Conservation (phyloP, 2,113 vertebrate species). For the Prunella himalayana region DNA sequence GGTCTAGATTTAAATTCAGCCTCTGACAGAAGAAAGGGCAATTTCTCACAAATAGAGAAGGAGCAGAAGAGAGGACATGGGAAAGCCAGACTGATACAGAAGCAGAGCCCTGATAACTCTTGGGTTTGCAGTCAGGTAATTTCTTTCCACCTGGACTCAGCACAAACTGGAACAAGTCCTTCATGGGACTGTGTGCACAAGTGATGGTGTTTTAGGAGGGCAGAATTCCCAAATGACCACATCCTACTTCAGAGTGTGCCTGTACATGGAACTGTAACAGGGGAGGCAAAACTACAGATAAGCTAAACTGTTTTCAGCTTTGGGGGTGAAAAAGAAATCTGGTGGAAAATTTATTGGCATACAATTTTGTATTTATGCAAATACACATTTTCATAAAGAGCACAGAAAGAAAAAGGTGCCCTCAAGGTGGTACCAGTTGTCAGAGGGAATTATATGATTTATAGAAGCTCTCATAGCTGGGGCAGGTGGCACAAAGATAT, state of each 20-base stretch:
- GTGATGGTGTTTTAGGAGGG: not conserved
- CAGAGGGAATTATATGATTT: slow-evolving; percentile 37
- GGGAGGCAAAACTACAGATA: not conserved
- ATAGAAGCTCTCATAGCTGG: slow-evolving; percentile 12
- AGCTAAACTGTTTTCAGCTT: not conserved
- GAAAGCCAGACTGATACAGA: not conserved
- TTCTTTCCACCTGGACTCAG: not conserved
- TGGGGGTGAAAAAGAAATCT: not conserved
- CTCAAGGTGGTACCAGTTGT: not conserved
- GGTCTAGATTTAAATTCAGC: not conserved
- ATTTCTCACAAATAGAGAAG: not conserved
- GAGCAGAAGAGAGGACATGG: not conserved
- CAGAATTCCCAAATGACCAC: not conserved
- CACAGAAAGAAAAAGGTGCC: not conserved
- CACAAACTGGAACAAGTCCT: not conserved
- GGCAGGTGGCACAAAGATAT: slow-evolving; percentile 51
- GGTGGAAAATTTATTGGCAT: not conserved
- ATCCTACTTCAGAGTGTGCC: not conserved
- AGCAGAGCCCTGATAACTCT: not conserved
- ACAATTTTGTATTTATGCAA: not conserved
- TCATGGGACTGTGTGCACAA: not conserved
- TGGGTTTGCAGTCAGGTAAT: not conserved
- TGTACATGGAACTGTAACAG: rapidly evolving
- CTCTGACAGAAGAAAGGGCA: not conserved
- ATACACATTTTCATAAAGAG: not conserved